Conservation (phyloP, 1,140 invertebrate species). For the Magallana gigas region DNA sequence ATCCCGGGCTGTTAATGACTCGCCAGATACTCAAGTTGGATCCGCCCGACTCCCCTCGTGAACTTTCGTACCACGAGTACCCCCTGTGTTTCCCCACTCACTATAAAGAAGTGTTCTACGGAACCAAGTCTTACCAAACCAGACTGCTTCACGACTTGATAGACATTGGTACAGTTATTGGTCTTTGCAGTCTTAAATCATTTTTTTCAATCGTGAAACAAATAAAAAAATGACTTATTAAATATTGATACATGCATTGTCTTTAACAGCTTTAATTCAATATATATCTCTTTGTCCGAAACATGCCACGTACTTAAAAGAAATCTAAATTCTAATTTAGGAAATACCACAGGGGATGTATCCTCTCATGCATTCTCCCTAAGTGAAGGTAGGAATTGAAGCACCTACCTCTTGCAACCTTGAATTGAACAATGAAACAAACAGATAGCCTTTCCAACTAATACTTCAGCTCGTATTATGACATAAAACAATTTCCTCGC, state of each 20-base stretch:
- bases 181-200: too few relatives aligned
- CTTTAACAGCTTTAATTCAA: too few relatives aligned
- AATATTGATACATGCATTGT: too few relatives aligned
- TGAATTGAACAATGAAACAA: too few relatives aligned
- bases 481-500: too few relatives aligned
- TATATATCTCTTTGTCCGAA: too few relatives aligned
- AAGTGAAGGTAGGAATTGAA: neutral
- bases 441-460: too few relatives aligned
- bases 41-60: neutral
- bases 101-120: constrained; percentile 5
- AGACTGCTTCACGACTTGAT: constrained; percentile 5
- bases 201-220: too few relatives aligned
- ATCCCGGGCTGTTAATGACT: constrained; percentile 17
- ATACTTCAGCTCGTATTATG: too few relatives aligned
- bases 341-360: neutral
- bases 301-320: too few relatives aligned
- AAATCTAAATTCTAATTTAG: neutral
- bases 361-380: constrained; percentile 11
- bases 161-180: neutral
- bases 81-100: constrained; percentile 9
- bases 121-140: constrained; percentile 5
- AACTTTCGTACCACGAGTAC: constrained; percentile 7
- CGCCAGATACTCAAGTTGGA: constrained; percentile 13
- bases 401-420: too few relatives aligned
- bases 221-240: too few relatives aligned